These are phyloP conservation scores for Hyphantria cunea DNA, from an alignment of 1,140 invertebrate species.

Conservation along the genomic window DNA sequence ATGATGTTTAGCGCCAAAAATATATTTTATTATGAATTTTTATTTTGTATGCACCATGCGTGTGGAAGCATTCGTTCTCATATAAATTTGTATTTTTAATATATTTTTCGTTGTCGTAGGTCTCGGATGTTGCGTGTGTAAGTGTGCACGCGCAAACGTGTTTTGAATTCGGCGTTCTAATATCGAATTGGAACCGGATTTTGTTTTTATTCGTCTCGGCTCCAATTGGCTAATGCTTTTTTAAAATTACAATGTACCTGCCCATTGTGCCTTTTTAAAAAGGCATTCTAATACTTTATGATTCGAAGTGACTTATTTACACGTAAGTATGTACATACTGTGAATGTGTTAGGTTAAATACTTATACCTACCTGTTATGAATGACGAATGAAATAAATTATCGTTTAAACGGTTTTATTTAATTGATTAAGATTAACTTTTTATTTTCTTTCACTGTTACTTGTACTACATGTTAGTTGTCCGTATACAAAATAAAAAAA, in stretches of 20 bases:
- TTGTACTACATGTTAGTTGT: too few relatives aligned
- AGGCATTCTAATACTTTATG: conserved; percentile 13
- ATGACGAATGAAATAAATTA: too few relatives aligned
- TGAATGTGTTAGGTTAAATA: too few relatives aligned
- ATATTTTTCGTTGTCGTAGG: conserved; percentile 56
- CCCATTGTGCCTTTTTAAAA: background rate
- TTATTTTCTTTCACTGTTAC: too few relatives aligned
- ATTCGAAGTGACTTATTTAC: background rate
- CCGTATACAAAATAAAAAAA: too few relatives aligned
- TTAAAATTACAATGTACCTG: conserved; percentile 23
- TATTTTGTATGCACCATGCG: conserved; percentile 30
- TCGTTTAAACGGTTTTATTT: too few relatives aligned
- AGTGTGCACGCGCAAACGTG: conserved; percentile 39
- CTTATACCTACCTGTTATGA: too few relatives aligned
- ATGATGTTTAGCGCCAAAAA: conserved; percentile 52
- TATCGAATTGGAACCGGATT: conserved; percentile 49
- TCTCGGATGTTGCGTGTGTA: conserved; percentile 43
- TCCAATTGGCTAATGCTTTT: conserved; percentile 42
- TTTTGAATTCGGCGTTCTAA: conserved; percentile 63
- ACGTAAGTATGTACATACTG: too few relatives aligned
- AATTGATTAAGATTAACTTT: too few relatives aligned
- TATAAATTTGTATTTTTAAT: conserved; percentile 53
- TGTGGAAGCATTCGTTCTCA: conserved; percentile 39
- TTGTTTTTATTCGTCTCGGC: conserved; percentile 21
- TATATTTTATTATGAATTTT: conserved; percentile 44